phyloP scores from a whole-genome alignment of 1,140 invertebrate genomes.

The Drosophila sp. region DNA sequence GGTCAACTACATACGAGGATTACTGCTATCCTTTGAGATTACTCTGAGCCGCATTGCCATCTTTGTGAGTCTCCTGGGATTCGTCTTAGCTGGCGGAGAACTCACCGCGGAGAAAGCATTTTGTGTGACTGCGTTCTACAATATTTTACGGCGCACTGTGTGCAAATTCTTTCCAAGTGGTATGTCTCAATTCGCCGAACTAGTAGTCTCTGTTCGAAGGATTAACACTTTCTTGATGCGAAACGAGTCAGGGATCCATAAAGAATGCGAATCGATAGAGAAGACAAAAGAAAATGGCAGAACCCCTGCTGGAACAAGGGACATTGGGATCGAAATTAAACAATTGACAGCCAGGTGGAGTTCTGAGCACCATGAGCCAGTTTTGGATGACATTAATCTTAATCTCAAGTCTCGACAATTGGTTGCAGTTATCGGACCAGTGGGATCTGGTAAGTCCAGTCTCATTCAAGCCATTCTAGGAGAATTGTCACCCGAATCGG shows the following conservation, averaged over 20 bases:
- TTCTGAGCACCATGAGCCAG: slow-evolving; percentile 22
- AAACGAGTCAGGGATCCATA: slow-evolving; percentile 84
- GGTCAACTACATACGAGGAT: slow-evolving; percentile 88
- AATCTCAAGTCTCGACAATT: slow-evolving; percentile 83
- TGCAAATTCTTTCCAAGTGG: slow-evolving; percentile 87
- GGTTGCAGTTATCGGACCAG: slow-evolving; percentile 86
- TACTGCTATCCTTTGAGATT: slow-evolving; percentile 89
- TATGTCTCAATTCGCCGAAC: slow-evolving; percentile 87
- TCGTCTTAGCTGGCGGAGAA: slow-evolving; percentile 86
- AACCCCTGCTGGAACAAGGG: no score
- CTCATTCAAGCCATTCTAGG: slow-evolving; percentile 83
- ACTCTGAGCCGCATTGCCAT: slow-evolving; percentile 89
- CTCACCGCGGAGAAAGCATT: slow-evolving; percentile 88
- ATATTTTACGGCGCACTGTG: slow-evolving; percentile 88
- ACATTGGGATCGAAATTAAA: slow-evolving; percentile 31
- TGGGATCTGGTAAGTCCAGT: slow-evolving; percentile 86
- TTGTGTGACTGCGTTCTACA: slow-evolving; percentile 88
- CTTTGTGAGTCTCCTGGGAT: slow-evolving; percentile 90
- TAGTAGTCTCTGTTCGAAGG: slow-evolving; percentile 87
- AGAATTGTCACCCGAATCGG: slow-evolving; percentile 48
- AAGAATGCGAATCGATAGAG: no score
- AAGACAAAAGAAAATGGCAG: no score
- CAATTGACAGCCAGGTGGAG: slow-evolving; percentile 56
- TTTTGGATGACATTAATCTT: slow-evolving; percentile 46
- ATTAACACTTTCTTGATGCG: slow-evolving; percentile 88